phyloP scores from a whole-genome alignment of 2,797 vertebrate genomes.

The Lophius americanus region DNA sequence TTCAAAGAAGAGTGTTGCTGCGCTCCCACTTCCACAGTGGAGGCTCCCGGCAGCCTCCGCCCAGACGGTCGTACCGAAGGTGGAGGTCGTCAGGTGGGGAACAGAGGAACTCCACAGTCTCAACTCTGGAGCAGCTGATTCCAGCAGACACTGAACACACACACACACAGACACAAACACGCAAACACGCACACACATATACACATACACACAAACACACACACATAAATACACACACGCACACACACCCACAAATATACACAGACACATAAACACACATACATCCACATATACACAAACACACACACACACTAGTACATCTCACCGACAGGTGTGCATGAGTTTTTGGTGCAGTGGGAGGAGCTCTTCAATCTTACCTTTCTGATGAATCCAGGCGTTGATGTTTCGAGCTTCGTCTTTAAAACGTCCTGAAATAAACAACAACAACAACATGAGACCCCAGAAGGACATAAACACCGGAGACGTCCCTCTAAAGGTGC shows the following conservation, averaged over 20 bases:
- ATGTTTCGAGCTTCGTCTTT: conserved; percentile 43
- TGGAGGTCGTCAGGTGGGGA: conserved; percentile 77
- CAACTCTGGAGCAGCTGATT: conserved; percentile 66
- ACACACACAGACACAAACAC: conserved; percentile 2
- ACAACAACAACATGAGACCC: not conserved
- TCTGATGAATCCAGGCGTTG: conserved; percentile 63
- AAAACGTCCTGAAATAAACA: conserved; percentile 76
- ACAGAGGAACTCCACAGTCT: conserved; percentile 77
- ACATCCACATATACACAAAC: not conserved
- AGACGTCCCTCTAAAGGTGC: too few species aligned
- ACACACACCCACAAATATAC: conserved; percentile 5
- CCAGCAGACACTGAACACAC: conserved; percentile 70
- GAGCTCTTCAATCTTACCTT: conserved; percentile 63
- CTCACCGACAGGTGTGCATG: not conserved
- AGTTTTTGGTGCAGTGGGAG: not conserved
- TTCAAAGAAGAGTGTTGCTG: conserved; percentile 76
- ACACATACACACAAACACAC: too few species aligned
- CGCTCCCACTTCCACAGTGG: conserved; percentile 34
- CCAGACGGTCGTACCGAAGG: conserved; percentile 67
- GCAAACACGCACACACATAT: too few species aligned
- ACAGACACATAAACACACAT: conserved; percentile 68
- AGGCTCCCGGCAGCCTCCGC: conserved; percentile 74
- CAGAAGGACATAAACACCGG: too few species aligned
- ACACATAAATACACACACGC: too few species aligned
- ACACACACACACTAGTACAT: not conserved